Percentiles rank a stretch among this genome's conserved stretches.
phyloP scores from a whole-genome alignment of 2,888 invertebrate species.

The Agonopterix arenella region DNA sequence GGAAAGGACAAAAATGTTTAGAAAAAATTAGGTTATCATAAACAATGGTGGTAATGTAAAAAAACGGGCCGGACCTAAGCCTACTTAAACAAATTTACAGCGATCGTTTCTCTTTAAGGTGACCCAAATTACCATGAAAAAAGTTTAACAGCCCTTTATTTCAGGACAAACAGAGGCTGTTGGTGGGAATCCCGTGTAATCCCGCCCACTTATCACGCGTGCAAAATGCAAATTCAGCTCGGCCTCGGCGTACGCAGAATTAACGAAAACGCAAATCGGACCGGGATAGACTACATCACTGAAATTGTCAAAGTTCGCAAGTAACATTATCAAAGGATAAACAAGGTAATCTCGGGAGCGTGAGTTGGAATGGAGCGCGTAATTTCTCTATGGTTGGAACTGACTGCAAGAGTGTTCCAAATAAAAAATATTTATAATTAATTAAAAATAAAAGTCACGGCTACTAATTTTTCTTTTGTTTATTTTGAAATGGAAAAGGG shows the following conservation, averaged over 20 bases:
- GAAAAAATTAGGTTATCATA: constrained; percentile 28
- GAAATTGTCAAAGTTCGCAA: constrained; percentile 67
- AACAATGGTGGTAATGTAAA: constrained; percentile 47
- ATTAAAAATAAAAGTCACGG: too few species aligned
- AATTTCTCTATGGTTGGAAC: too few species aligned
- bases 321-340: constrained; percentile 53
- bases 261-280: constrained; percentile 55
- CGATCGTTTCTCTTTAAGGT: constrained; percentile 67
- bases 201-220: constrained; percentile 75
- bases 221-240: constrained; percentile 73
- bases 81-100: constrained; percentile 73
- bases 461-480: too few species aligned
- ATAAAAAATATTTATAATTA: background rate
- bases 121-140: constrained; percentile 75
- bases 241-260: constrained; percentile 57
- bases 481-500: too few species aligned
- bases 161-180: constrained; percentile 73
- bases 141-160: constrained; percentile 75
- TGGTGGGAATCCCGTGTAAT: constrained; percentile 71
- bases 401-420: background rate
- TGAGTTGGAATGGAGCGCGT: too few species aligned
- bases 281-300: constrained; percentile 47
- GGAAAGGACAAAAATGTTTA: constrained; percentile 1
- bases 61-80: constrained; percentile 56
- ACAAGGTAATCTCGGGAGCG: constrained; percentile 42